Percentiles rank a stretch among this genome's conserved stretches.
These are phyloP conservation scores for Hydractinia echinata DNA, from an alignment of 30 jellyfish, hydroid and myxozoan genomes.

Conservation along the genomic window DNA sequence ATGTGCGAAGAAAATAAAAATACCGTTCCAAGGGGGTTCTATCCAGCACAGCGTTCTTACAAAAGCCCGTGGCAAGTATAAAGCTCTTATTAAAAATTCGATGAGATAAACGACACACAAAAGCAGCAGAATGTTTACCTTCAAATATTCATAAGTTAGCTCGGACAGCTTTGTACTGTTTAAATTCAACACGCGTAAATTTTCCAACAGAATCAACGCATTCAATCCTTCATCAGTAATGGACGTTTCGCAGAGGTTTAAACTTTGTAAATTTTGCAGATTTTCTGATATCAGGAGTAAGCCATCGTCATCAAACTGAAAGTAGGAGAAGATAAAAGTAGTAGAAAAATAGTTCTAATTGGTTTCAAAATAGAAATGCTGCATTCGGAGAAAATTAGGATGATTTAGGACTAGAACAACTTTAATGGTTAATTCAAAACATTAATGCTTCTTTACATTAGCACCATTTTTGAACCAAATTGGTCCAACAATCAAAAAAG, in stretches of 20 bases:
- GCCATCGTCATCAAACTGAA: conserved; percentile 87
- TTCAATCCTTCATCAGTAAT: conserved; percentile 74
- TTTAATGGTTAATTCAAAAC: no score
- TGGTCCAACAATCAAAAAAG: no score
- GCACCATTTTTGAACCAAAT: no score
- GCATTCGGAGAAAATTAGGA: no score
- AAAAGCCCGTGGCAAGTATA: not conserved
- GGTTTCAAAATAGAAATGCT: no score
- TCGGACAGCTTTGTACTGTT: conserved; percentile 90
- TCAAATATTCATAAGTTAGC: conserved; percentile 56
- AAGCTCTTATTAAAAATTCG: not conserved
- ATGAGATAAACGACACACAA: not conserved
- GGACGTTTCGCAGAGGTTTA: conserved; percentile 81
- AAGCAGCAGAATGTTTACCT: conserved; percentile 41
- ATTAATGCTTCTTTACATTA: no score
- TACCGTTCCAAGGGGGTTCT: no score
- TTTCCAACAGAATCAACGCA: conserved; percentile 54
- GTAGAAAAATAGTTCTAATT: no score
- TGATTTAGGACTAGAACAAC: no score
- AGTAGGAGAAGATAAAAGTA: not conserved
- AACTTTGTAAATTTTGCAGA: conserved; percentile 47
- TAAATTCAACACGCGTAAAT: conserved; percentile 49
- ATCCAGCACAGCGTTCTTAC: not conserved
- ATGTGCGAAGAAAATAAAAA: no score
- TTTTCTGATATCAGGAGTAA: conserved; percentile 62